Percentiles rank a stretch among this genome's conserved stretches.
Conservation (phyloP, 1,140 invertebrate species). For the Brachionus calyciflorus region DNA sequence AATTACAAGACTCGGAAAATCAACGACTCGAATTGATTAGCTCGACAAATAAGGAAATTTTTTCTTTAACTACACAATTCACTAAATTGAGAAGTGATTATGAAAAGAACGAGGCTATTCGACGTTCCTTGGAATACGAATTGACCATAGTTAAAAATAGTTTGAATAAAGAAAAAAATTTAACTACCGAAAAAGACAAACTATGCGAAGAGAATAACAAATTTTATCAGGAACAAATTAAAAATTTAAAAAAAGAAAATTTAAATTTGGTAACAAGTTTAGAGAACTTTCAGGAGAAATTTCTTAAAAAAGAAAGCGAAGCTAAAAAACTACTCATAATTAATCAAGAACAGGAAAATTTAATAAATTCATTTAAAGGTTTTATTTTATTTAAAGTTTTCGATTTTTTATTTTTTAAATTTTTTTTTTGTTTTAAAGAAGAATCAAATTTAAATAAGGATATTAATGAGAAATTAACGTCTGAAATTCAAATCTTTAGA, state of each 20-base stretch:
- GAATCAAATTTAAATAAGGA: slow-evolving; percentile 29
- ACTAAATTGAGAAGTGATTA: slow-evolving; percentile 9
- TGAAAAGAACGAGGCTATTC: slow-evolving; percentile 26
- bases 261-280: not conserved
- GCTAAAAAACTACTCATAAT: not conserved
- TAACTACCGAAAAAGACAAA: slow-evolving; percentile 22
- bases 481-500: not conserved
- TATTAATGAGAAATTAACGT: not conserved
- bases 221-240: slow-evolving; percentile 15
- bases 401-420: not conserved
- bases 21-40: slow-evolving; percentile 19
- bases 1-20: slow-evolving; percentile 14
- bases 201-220: not conserved
- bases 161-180: slow-evolving; percentile 20
- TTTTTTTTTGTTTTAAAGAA: not conserved
- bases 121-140: slow-evolving; percentile 16
- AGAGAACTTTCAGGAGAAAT: not conserved
- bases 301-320: slow-evolving; percentile 29
- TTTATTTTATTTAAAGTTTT: not conserved
- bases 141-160: not conserved
- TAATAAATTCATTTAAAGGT: slow-evolving; percentile 18
- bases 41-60: slow-evolving; percentile 15
- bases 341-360: slow-evolving; percentile 34
- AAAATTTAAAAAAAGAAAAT: slow-evolving; percentile 43
- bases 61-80: not conserved